A percentile compares a stretch with the other conserved stretches of the same genome.
Conservation (phyloP, 2,888 invertebrate genomes). For the Keiferia lycopersicella region DNA sequence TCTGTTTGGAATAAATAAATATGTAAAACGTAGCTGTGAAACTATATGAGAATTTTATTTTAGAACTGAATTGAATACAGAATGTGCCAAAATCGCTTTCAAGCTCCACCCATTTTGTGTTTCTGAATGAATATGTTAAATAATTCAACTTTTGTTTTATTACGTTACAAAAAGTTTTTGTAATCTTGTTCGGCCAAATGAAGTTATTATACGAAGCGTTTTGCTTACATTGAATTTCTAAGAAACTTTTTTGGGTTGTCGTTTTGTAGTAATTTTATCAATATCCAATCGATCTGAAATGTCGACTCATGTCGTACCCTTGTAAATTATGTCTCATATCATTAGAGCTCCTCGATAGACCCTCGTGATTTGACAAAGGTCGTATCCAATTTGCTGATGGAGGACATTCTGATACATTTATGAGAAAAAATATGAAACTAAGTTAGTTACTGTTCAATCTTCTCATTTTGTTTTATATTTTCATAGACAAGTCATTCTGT, state of each 20-base stretch:
- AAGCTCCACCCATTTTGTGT: conserved; percentile 25
- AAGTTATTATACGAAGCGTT: neutral
- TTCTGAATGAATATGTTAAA: conserved; percentile 19
- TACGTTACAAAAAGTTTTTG: neutral
- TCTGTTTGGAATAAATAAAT: conserved; percentile 9
- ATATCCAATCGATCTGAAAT: conserved; percentile 8
- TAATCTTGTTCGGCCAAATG: conserved; percentile 3
- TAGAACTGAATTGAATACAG: conserved; percentile 8
- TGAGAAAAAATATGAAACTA: neutral
- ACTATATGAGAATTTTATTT: conserved; percentile 16
- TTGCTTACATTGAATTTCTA: neutral
- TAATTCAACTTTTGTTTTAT: conserved; percentile 10
- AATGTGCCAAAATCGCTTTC: conserved; percentile 19
- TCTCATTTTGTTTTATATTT: neutral
- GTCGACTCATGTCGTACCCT: conserved; percentile 25
- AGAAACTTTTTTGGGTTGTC: neutral
- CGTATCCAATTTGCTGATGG: conserved; percentile 10
- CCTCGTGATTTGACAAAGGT: conserved; percentile 27
- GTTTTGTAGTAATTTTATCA: neutral
- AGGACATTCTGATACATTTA: neutral
- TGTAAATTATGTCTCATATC: conserved; percentile 17
- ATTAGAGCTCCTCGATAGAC: conserved; percentile 4
- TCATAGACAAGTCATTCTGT: too few relatives aligned
- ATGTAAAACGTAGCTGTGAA: conserved; percentile 9
- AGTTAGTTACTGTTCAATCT: neutral